A percentile compares a stretch with the other conserved stretches of the same genome.
Evolutionary conservation across 2,888 invertebrate genomes (phyloP).

Genomic region (Thecocarcelia acutangulata): DNA sequence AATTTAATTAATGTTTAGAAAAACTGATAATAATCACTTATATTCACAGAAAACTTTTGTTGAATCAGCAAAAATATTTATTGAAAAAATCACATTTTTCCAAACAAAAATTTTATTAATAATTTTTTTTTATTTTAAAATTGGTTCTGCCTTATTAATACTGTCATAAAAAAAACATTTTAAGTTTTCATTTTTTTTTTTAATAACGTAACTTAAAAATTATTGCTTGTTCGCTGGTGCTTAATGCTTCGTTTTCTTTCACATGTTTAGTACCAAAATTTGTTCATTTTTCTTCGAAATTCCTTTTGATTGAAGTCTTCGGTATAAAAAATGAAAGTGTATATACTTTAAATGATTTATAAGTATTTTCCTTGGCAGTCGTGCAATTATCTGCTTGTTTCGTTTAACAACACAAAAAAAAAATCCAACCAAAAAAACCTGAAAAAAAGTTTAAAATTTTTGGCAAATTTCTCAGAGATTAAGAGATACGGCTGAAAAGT

Average conservation of each 20-base stretch:
- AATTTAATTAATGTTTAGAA: no score
- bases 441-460: slow-evolving; percentile 46
- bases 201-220: slow-evolving; percentile 12
- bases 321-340: slow-evolving; percentile 65
- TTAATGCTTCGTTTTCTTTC: neutral
- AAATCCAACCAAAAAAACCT: neutral
- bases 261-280: neutral
- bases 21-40: no score
- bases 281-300: neutral
- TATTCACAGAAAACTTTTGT: no score
- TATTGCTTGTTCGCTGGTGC: slow-evolving; percentile 8
- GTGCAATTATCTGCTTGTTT: slow-evolving; percentile 72
- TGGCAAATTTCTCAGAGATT: slow-evolving; percentile 47
- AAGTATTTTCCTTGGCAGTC: slow-evolving; percentile 71
- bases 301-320: slow-evolving; percentile 42
- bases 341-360: slow-evolving; percentile 54
- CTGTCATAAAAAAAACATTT: no score
- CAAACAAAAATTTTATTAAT: no score
- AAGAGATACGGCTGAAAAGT: slow-evolving; percentile 9
- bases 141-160: no score
- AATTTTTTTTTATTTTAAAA: no score
- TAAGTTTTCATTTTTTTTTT: neutral
- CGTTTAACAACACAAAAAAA: slow-evolving; percentile 25
- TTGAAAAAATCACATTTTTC: no score
- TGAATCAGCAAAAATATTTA: no score